Evolutionary conservation across 2,797 vertebrate genomes (phyloP).

Genomic region (Acestrorhynchus altus): DNA sequence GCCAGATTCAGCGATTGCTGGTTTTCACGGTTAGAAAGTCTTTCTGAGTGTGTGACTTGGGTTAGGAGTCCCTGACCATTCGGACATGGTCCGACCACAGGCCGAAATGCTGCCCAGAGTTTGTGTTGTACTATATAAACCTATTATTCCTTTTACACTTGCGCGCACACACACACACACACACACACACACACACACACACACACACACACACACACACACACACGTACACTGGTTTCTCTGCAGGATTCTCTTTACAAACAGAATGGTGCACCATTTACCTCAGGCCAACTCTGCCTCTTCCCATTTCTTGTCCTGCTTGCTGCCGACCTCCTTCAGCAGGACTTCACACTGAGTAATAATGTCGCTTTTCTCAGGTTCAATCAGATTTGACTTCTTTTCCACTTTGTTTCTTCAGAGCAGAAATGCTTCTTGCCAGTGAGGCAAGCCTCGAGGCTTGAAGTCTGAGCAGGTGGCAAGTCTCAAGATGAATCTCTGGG

Average conservation of each 20-base stretch:
- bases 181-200: neutral
- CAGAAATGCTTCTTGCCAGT: too few relatives aligned
- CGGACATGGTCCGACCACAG: neutral
- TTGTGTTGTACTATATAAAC: neutral
- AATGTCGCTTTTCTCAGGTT: too few relatives aligned
- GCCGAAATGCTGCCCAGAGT: neutral
- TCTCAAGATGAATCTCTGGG: too few relatives aligned
- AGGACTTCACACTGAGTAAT: neutral
- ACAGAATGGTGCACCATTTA: neutral
- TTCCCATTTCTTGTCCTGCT: neutral
- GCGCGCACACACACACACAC: neutral
- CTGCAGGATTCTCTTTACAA: neutral
- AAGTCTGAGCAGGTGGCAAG: too few relatives aligned
- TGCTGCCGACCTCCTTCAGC: neutral
- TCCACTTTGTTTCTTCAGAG: too few relatives aligned
- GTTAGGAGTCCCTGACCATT: constrained; percentile 17
- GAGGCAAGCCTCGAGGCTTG: too few relatives aligned
- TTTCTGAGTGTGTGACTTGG: neutral
- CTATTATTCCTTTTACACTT: neutral
- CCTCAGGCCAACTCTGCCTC: neutral
- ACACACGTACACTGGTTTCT: neutral
- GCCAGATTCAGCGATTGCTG: too few relatives aligned
- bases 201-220: neutral
- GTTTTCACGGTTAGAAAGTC: neutral
- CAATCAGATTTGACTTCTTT: too few relatives aligned